Evolutionary conservation across 2,888 invertebrate genomes (phyloP), one percentile per base, ranked within the genome.

Genomic region (Callimorpha dominula): DNA sequence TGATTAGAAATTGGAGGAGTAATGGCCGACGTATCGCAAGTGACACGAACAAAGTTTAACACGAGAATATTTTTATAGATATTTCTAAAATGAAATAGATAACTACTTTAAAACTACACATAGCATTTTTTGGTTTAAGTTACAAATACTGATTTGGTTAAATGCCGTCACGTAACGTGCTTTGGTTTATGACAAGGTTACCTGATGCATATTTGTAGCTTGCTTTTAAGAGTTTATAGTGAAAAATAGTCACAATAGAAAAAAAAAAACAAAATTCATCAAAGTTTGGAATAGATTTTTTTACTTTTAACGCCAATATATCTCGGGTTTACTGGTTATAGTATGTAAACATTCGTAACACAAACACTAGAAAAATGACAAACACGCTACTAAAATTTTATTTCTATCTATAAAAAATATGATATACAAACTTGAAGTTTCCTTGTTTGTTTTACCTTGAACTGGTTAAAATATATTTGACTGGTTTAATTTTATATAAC

Each of bases 371-470:
- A 74, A 79, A 75, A 72, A 83, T 86, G 85, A 88, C 88, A 91
- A 91, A 91, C 89, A 89, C 72, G 83, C 80, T 73, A 82, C 76
- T 91, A 90, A 89, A 89, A 85, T 88, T 91, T 91, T 90, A 91
- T 91, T 85, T 84, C 77, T 76, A 81, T 84, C 81, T 82, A 86
- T 90, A 89, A 90, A 89, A 90, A 88, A 84, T 77, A 82, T 84
- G 70, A 83, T 82, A 52, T 43, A 79, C 81, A 74, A 79, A 79
- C 81, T 76, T 76, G 68, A 68, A 84, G 73, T 80, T 81, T 69
- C 67, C 54, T 65, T 74, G 70, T 79, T 75, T 78, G 71, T 64
- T 31, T 80, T 57, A 1, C 65, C 65, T 49, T 75, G 76, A 82
- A 75, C 79, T 31, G 68, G 70, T 75, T 72, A 50, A 75, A 73